A percentile compares a stretch with the other conserved stretches of the same genome.
Conservation (phyloP, 53 echinoderm and acorn worm genomes). For the Zoroaster sp. region DNA sequence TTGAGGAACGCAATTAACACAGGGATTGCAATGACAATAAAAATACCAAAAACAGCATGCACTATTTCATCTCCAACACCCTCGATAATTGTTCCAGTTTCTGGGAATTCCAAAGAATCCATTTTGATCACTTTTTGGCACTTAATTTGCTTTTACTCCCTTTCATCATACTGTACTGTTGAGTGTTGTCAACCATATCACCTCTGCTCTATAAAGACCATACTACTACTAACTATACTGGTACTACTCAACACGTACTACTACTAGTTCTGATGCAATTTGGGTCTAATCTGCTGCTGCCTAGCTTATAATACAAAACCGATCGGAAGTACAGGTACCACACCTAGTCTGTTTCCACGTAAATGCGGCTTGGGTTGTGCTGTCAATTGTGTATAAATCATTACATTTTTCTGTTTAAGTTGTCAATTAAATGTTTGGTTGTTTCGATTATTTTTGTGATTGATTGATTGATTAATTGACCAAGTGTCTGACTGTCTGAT, state of each 20-base stretch:
- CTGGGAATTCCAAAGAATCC: slow-evolving; percentile 40
- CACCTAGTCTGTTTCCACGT: neutral
- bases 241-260: no score
- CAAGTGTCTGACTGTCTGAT: neutral
- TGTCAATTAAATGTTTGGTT: no score
- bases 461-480: neutral
- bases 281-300: neutral
- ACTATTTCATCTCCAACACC: slow-evolving; percentile 93
- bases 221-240: no score
- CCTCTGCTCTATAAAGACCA: no score
- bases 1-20: slow-evolving; percentile 70
- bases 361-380: no score
- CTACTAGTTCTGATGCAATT: no score
- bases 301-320: neutral
- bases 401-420: no score
- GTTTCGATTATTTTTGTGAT: no score
- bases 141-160: neutral
- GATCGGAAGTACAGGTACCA: neutral
- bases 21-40: slow-evolving; percentile 73
- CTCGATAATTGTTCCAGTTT: slow-evolving; percentile 84
- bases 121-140: neutral
- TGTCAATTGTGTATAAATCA: no score
- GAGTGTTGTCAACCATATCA: neutral
- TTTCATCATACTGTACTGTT: neutral
- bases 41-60: slow-evolving; percentile 60